Conservation (phyloP, 1,140 invertebrate species). For the Penaeus chinensis region DNA sequence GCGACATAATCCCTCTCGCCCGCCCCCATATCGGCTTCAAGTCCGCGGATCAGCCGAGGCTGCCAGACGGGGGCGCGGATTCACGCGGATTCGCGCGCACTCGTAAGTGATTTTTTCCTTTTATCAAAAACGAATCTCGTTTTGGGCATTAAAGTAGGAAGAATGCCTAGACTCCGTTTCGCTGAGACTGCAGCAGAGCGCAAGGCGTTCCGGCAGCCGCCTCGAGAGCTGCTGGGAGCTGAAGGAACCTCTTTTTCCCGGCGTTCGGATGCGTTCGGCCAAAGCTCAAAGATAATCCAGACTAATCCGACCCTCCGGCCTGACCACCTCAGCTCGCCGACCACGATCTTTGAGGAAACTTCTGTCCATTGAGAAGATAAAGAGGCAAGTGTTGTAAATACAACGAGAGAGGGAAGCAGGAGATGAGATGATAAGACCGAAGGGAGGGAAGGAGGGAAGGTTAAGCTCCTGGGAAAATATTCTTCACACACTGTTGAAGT, state of each 20-base stretch:
- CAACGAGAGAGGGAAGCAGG: slow-evolving; percentile 33
- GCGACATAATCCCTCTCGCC: slow-evolving; percentile 9
- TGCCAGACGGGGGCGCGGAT: too few species aligned
- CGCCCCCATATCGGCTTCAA: background rate
- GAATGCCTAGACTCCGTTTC: too few species aligned
- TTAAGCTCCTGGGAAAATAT: slow-evolving; percentile 36
- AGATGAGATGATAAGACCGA: slow-evolving; percentile 5
- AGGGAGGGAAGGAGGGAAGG: background rate
- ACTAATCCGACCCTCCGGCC: background rate
- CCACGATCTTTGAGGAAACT: slow-evolving; percentile 34
- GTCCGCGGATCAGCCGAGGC: too few species aligned
- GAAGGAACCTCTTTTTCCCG: too few species aligned
- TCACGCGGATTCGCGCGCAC: too few species aligned
- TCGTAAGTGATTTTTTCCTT: too few species aligned
- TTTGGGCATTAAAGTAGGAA: too few species aligned
- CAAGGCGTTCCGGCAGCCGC: too few species aligned
- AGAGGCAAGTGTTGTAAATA: slow-evolving; percentile 51
- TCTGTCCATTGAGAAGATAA: slow-evolving; percentile 45
- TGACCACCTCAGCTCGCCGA: background rate
- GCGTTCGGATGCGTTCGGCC: too few species aligned
- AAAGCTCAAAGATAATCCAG: background rate
- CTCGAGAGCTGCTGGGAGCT: too few species aligned
- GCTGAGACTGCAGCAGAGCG: too few species aligned
- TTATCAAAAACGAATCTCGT: too few species aligned
- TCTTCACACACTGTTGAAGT: background rate